Evolutionary conservation across 2,113 vertebrate species (phyloP).

Genomic region (Galemys pyrenaicus): DNA sequence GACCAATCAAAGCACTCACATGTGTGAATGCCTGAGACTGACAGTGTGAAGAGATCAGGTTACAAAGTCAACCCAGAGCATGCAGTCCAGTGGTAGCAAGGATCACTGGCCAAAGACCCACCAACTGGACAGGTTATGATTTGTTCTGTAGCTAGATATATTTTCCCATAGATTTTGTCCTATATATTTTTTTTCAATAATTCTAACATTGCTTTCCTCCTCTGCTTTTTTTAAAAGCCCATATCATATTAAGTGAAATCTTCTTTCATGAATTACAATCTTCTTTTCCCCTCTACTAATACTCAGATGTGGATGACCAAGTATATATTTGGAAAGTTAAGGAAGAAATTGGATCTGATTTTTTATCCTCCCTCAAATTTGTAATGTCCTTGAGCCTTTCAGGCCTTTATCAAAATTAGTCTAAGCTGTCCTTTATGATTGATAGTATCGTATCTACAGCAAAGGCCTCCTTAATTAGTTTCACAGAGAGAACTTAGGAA

Average conservation of each 20-base stretch:
- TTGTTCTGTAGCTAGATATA: background rate
- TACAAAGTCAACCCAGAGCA: background rate
- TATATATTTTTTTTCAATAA: background rate
- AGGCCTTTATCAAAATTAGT: slow-evolving; percentile 27
- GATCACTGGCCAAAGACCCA: background rate
- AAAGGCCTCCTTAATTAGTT: background rate
- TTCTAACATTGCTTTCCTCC: background rate
- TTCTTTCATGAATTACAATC: slow-evolving; percentile 2
- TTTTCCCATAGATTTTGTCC: background rate
- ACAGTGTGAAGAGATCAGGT: background rate
- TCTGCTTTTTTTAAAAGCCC: background rate
- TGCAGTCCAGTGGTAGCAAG: background rate
- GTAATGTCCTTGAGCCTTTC: background rate
- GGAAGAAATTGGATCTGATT: slow-evolving; percentile 29
- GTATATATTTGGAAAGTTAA: slow-evolving; percentile 41
- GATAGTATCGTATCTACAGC: background rate
- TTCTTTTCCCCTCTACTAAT: background rate
- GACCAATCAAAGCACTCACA: background rate
- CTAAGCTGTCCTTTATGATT: background rate
- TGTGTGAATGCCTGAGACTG: background rate
- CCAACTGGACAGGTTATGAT: background rate
- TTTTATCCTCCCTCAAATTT: slow-evolving; percentile 50
- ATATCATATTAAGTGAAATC: background rate
- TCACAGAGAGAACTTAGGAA: background rate
- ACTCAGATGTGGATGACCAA: background rate